These are phyloP conservation scores for Apodemia mormo DNA, from an alignment of 2,888 invertebrate genomes.

Conservation along the genomic window DNA sequence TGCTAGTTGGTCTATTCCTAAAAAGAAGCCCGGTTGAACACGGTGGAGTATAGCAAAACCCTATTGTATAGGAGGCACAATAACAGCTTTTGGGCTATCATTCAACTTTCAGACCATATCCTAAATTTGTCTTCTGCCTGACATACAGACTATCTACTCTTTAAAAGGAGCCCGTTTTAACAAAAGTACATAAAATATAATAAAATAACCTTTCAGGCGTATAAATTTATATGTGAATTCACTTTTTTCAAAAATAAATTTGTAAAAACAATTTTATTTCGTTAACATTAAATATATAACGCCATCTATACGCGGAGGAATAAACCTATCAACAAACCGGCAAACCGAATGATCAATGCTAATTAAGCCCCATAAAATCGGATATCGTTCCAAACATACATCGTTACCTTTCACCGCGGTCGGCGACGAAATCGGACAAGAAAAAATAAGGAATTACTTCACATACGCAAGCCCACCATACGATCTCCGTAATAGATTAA, in stretches of 20 bases:
- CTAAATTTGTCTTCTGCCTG: no score
- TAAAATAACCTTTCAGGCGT: no score
- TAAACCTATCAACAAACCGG: constrained; percentile 55
- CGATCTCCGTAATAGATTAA: constrained; percentile 75
- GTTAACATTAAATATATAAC: constrained; percentile 51
- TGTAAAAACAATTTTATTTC: constrained; percentile 25
- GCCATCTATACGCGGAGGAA: constrained; percentile 60
- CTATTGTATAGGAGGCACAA: no score
- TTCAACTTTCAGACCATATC: no score
- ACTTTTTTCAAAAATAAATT: neutral
- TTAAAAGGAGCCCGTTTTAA: no score
- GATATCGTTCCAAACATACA: constrained; percentile 60
- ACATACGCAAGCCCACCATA: constrained; percentile 63
- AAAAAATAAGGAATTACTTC: constrained; percentile 58
- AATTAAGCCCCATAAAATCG: constrained; percentile 77
- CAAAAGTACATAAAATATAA: no score
- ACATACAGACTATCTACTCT: no score
- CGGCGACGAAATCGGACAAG: constrained; percentile 52
- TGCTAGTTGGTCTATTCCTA: no score
- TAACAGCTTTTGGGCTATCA: no score
- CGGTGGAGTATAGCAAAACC: no score
- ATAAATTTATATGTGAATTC: no score
- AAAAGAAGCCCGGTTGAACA: no score
- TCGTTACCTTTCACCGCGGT: constrained; percentile 69
- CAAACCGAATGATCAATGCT: constrained; percentile 69